These are phyloP conservation scores for Meandrina meandrites DNA, from an alignment of 92 coral and sea anemone genomes.

Conservation along the genomic window DNA sequence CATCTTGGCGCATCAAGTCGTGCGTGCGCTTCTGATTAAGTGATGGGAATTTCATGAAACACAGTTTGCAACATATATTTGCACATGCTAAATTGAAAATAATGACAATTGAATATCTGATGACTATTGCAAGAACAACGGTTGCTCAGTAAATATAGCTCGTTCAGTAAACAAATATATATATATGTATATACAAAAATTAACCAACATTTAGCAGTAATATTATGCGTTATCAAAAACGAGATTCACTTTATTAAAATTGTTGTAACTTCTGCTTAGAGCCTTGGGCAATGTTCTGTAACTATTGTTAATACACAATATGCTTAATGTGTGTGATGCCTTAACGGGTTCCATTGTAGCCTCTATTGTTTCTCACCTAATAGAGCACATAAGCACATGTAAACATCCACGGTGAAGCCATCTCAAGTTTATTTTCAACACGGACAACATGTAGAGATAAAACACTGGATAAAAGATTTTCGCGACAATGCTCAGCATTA, in stretches of 20 bases:
- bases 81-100: constrained; percentile 22
- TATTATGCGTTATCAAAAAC: neutral
- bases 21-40: neutral
- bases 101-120: constrained; percentile 8
- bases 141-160: neutral
- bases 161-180: neutral
- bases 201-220: neutral
- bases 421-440: neutral
- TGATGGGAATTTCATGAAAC: neutral
- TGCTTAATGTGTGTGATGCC: too few species aligned
- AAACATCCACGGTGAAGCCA: neutral
- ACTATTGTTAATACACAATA: constrained; percentile 6
- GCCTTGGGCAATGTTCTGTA: neutral
- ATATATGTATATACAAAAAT: neutral
- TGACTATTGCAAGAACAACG: neutral
- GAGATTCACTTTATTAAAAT: neutral
- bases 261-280: neutral
- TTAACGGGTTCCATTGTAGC: neutral
- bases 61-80: constrained; percentile 17
- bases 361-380: constrained; percentile 3
- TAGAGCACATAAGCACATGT: neutral
- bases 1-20: too few species aligned
- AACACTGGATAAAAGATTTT: neutral
- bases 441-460: neutral
- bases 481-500: neutral